Conservation (phyloP, 2,888 invertebrate genomes). For the Conomelus anceps region DNA sequence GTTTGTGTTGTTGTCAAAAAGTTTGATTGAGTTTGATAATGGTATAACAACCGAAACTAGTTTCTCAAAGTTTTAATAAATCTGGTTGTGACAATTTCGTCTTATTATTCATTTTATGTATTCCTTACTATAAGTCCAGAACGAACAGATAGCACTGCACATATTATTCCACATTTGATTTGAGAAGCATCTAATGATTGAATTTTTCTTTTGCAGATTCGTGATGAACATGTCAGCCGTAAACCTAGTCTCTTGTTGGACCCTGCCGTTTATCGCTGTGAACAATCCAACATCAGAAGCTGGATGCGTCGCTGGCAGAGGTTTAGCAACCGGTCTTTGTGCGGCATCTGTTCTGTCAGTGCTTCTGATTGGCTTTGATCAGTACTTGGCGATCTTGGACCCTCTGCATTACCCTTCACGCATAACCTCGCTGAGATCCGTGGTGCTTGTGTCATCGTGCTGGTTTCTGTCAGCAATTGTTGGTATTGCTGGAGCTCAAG, state of each 20-base stretch:
- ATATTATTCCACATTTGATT: too few relatives aligned
- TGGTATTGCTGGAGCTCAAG: conserved; percentile 42
- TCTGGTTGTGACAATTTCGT: too few relatives aligned
- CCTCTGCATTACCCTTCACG: conserved; percentile 56
- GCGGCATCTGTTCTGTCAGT: conserved; percentile 56
- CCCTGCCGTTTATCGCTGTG: conserved; percentile 42
- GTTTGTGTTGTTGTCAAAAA: too few relatives aligned
- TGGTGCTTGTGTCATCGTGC: conserved; percentile 44
- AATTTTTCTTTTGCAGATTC: conserved; percentile 51
- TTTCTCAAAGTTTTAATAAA: too few relatives aligned
- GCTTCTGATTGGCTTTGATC: conserved; percentile 56
- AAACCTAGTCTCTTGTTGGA: conserved; percentile 42
- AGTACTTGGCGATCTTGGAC: conserved; percentile 59
- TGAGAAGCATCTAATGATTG: background rate
- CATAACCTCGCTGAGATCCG: conserved; percentile 48
- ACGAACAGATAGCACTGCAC: too few relatives aligned
- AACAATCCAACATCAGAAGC: conserved; percentile 36
- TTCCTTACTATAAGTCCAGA: too few relatives aligned
- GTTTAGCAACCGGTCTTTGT: conserved; percentile 52
- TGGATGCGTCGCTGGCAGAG: conserved; percentile 53
- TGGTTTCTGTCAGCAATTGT: conserved; percentile 47
- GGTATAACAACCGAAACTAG: too few relatives aligned
- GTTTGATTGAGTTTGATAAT: too few relatives aligned
- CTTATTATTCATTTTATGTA: too few relatives aligned
- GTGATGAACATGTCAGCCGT: conserved; percentile 54